Base-by-base conservation (phyloP, 2,797 vertebrate genomes). In the Typhlichthys subterraneus region DNA sequence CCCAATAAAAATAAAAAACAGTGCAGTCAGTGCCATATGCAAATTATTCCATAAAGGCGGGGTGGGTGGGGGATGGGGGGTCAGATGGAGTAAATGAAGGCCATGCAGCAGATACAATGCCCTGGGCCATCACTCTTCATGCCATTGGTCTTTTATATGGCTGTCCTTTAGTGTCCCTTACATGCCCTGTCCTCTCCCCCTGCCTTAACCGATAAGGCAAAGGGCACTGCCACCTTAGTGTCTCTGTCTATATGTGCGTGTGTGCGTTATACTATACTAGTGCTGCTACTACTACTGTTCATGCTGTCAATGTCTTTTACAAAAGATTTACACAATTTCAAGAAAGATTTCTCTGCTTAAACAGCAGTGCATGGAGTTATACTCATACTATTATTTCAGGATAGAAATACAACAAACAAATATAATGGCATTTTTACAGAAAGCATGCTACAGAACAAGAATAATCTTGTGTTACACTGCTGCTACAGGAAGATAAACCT, bases 1-100 rank as follows among this genome's bases (percentile, higher is more conserved):
- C 88, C 87, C 85, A 88, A 86, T 90, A 87, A 73, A 89, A 88
- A 81, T 79, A 80, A 81, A 55, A 82, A 86, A 82, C 31, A 14
- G 31, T 77, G 63, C 45, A 84, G 85, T 70, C 82, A 86, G 83
- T 86, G 87, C 83, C 84, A 76, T 88, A 91, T 92, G 90, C 87
- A 92, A 90, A 91, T 92, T 60, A 82, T 77, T 71, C 75, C 63
- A 80, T 85, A 88, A 88, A 85, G 81, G 65, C 5, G 75, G 59
- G 58, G 61, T 47, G 53, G 57, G 46, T 66, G 67, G 67, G n/a
- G 61, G 61, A 65, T 63, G 45, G 65, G 70, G 75, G 70, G 82
- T 74, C 73, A 81, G 53, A 76, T 45, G 48, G 67, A 62, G 67
- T 64, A 69, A 72, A 78, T 75, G 75, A 85, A 82, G 83, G 79